Evolutionary conservation across 1,140 invertebrate genomes (phyloP).

Genomic region (Megathymus violae): DNA sequence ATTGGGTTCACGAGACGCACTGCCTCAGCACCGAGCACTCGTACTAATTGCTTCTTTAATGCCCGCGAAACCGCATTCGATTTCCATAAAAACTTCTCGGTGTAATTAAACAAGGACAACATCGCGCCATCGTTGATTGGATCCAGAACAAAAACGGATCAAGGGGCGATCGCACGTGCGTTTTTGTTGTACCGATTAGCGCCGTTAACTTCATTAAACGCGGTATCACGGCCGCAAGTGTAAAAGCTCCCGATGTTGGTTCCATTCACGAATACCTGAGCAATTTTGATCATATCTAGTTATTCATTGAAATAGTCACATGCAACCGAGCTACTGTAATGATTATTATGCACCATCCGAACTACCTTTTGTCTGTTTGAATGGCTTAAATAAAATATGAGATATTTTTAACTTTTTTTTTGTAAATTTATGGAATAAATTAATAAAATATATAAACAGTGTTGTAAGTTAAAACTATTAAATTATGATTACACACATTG

Average conservation of each 20-base stretch:
- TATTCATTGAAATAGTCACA: conserved; percentile 59
- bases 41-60: too few species aligned
- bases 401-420: too few species aligned
- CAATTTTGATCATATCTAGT: conserved; percentile 63
- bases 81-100: conserved; percentile 3
- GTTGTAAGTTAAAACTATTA: too few species aligned
- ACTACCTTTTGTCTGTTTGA: too few species aligned
- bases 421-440: too few species aligned
- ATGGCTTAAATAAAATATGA: too few species aligned
- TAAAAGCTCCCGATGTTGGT: conserved; percentile 5
- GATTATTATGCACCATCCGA: not conserved
- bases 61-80: not conserved
- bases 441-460: too few species aligned
- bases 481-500: too few species aligned
- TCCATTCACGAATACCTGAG: conserved; percentile 57
- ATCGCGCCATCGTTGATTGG: conserved; percentile 10
- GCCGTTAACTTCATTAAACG: conserved; percentile 8
- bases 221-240: not conserved
- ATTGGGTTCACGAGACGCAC: too few species aligned
- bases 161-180: conserved; percentile 4
- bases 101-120: conserved; percentile 9
- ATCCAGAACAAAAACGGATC: not conserved
- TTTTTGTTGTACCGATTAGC: not conserved
- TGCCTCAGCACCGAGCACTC: too few species aligned
- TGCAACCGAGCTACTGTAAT: conserved; percentile 12